Base-by-base conservation (phyloP, 2,888 invertebrate species). In the Tinea pellionella region DNA sequence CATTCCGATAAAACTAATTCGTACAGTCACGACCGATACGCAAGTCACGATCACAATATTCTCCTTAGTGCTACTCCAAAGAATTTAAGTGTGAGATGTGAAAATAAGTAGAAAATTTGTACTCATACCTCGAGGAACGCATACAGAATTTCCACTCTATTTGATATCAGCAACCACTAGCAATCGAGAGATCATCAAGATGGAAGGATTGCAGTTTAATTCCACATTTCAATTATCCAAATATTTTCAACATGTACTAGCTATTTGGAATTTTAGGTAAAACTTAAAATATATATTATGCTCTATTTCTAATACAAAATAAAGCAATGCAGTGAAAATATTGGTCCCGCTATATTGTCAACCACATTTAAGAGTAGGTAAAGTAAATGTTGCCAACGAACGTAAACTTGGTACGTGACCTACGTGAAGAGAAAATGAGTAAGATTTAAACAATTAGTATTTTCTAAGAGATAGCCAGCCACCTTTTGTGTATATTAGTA, bases 71-170 rank as follows among this genome's bases (percentile, higher is more conserved):
- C 32, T 32, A 32, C 57, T 32, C 30, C 19, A 9, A 57, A 29
- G 57, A 57, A 32, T 32, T 32, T 32, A 16, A 53, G 53, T n/a
- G 29, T 55, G 11, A 55, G 29, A 55, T 55, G 55, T 57, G 32
- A 57, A 57, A 32, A 57, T 57, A 57, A 57, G 57, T 57, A 57
- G 57, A 57, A 57, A 55, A 57, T 57, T 57, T 57, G 57, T 57
- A 57, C 57, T 15, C 57, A 32, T 57, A 57, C 32, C 57, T 32
- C 57, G 24, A 53, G 55, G 32, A 57, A 6, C 32, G 32, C 57
- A 57, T 57, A 32, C 57, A 57, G 57, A 32, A 57, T 57, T 57
- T 57, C 57, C 57, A 57, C 32, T 57, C 57, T 32, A 57, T 57
- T 57, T 57, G 57, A 57, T 57, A 57, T 57, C 57, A 53, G 12